These are phyloP conservation scores for Physocephala rufipes DNA, from an alignment of 2,888 invertebrate species.

Conservation along the genomic window DNA sequence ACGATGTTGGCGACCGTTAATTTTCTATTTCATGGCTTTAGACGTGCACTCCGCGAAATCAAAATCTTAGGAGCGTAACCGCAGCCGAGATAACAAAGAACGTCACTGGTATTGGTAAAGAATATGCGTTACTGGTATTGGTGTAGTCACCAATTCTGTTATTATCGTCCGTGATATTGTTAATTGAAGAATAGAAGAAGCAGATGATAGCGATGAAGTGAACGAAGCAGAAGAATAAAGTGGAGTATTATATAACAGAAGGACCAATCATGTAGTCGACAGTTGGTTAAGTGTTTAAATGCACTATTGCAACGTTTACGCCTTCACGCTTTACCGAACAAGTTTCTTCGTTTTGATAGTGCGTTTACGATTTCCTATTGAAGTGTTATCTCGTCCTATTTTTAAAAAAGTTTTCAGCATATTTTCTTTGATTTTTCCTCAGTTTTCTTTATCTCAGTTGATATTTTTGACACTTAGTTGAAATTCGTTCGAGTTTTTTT, in stretches of 20 bases:
- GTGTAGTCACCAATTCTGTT: no score
- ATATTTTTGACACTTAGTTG: neutral
- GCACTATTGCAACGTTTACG: neutral
- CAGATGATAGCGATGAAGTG: neutral
- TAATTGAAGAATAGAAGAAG: neutral
- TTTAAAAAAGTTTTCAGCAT: no score
- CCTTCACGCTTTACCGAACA: neutral
- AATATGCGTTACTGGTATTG: no score
- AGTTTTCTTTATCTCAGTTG: neutral
- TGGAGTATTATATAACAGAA: no score
- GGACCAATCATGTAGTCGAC: conserved; percentile 50
- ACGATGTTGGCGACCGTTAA: neutral
- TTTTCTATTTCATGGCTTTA: conserved; percentile 11
- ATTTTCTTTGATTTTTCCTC: neutral
- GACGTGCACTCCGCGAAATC: conserved; percentile 7
- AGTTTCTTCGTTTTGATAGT: no score
- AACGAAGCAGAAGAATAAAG: no score
- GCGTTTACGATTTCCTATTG: neutral
- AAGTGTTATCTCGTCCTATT: neutral
- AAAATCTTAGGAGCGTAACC: neutral
- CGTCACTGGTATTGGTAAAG: no score
- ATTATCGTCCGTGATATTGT: neutral
- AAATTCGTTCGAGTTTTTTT: conserved; percentile 7
- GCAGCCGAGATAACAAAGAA: neutral
- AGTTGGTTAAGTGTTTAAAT: conserved; percentile 47